phyloP scores from a whole-genome alignment of 2,113 vertebrate species.

The Lampris megalopsis region DNA sequence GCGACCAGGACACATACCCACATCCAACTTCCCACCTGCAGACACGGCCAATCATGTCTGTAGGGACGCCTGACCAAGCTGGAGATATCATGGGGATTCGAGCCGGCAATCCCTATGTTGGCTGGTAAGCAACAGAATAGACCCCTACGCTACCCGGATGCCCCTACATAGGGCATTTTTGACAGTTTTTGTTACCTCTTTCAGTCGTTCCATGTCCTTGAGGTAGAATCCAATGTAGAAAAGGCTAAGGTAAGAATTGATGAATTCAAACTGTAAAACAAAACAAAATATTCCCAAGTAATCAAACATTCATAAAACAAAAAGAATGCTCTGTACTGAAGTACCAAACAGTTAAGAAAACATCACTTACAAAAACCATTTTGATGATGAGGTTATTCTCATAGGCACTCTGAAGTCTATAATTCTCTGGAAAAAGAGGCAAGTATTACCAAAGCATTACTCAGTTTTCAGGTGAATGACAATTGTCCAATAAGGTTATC shows the following conservation, averaged over 20 bases:
- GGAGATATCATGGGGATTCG: no score
- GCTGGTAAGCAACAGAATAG: no score
- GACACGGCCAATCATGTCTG: no score
- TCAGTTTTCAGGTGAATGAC: neutral
- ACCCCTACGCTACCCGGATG: no score
- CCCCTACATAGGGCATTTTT: no score
- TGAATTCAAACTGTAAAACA: conserved; percentile 92
- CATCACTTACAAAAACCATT: conserved; percentile 92
- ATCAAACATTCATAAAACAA: neutral
- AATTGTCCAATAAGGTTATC: neutral
- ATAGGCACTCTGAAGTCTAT: conserved; percentile 96
- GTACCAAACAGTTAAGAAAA: conserved; percentile 8
- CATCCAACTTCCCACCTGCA: no score
- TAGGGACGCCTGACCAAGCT: no score
- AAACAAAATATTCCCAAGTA: conserved; percentile 1
- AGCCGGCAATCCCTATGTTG: no score
- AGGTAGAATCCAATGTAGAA: conserved; percentile 99
- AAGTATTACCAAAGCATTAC: conserved; percentile 8
- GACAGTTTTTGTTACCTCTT: conserved; percentile 86
- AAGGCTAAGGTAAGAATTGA: conserved; percentile 98
- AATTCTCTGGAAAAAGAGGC: conserved; percentile 87
- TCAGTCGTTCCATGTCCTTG: conserved; percentile 98
- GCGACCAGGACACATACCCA: no score
- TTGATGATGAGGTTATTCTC: conserved; percentile 98
- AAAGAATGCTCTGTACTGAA: neutral